Percentiles rank a stretch among this genome's conserved stretches.
Evolutionary conservation across 2,888 invertebrate genomes (phyloP).

Genomic region (Nymphalis polychloros): DNA sequence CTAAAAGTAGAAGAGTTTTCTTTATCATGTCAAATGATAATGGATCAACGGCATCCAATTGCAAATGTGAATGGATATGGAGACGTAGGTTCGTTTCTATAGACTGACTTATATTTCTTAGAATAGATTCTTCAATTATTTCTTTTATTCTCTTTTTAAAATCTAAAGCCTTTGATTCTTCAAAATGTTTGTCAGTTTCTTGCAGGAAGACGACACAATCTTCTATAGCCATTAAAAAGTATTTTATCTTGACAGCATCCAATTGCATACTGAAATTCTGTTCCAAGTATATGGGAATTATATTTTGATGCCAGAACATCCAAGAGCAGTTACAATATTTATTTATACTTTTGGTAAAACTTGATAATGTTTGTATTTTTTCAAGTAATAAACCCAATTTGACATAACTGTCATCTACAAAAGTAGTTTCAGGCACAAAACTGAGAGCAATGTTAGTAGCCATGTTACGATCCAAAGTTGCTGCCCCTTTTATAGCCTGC

Average conservation of each 20-base stretch:
- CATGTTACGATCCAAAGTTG: slow-evolving; percentile 84
- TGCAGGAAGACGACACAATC: slow-evolving; percentile 66
- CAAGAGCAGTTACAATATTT: slow-evolving; percentile 88
- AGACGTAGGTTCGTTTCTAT: slow-evolving; percentile 96
- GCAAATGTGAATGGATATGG: slow-evolving; percentile 95
- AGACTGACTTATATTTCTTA: slow-evolving; percentile 89
- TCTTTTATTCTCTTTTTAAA: slow-evolving; percentile 63
- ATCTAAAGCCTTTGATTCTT: slow-evolving; percentile 54
- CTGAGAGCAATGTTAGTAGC: slow-evolving; percentile 86
- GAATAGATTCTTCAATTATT: slow-evolving; percentile 80
- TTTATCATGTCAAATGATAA: slow-evolving; percentile 86
- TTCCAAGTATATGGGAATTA: slow-evolving; percentile 88
- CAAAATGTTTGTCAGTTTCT: slow-evolving; percentile 60
- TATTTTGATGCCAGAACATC: slow-evolving; percentile 90
- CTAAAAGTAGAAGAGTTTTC: slow-evolving; percentile 81
- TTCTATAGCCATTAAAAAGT: slow-evolving; percentile 72
- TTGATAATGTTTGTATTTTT: slow-evolving; percentile 84
- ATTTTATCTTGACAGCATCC: slow-evolving; percentile 83
- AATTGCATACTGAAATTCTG: slow-evolving; percentile 85
- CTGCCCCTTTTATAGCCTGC: slow-evolving; percentile 84
- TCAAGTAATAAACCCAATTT: slow-evolving; percentile 83
- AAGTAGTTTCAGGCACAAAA: slow-evolving; percentile 83
- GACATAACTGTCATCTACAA: slow-evolving; percentile 83
- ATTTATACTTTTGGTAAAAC: slow-evolving; percentile 81
- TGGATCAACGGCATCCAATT: slow-evolving; percentile 87